Conservation (phyloP, 2,888 invertebrate genomes). For the Tryphoninae sp. region DNA sequence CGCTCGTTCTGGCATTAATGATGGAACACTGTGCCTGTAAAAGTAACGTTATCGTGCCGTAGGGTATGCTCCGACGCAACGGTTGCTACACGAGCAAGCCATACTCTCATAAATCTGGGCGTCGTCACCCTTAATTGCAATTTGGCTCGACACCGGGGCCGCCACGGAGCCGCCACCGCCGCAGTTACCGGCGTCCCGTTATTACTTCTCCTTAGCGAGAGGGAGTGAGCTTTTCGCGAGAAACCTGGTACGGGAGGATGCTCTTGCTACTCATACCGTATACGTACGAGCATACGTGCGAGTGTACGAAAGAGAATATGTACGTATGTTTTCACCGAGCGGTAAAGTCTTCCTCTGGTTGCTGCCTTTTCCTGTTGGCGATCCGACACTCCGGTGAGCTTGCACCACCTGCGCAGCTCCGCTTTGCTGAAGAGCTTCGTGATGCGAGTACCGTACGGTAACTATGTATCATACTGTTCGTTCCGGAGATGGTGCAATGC, state of each 20-base stretch:
- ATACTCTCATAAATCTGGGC: constrained; percentile 72
- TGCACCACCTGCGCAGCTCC: constrained; percentile 15
- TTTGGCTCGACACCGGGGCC: constrained; percentile 69
- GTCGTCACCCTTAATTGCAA: constrained; percentile 74
- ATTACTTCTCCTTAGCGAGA: constrained; percentile 66
- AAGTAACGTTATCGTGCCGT: constrained; percentile 34
- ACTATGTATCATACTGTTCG: constrained; percentile 14
- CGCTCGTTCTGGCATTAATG: constrained; percentile 13
- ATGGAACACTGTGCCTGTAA: constrained; percentile 25
- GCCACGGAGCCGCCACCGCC: constrained; percentile 54
- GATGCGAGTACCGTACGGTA: constrained; percentile 19
- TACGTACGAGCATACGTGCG: constrained; percentile 50
- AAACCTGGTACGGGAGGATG: constrained; percentile 47
- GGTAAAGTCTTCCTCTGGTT: constrained; percentile 33
- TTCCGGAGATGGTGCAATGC: constrained; percentile 9
- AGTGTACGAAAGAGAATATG: not conserved
- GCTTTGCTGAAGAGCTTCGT: constrained; percentile 22
- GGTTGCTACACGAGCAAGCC: constrained; percentile 54
- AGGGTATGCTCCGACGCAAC: constrained; percentile 26
- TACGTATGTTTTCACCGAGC: constrained; percentile 35
- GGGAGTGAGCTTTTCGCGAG: constrained; percentile 65
- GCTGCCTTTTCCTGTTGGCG: constrained; percentile 24
- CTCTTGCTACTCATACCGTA: constrained; percentile 25
- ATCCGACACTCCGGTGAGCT: constrained; percentile 45
- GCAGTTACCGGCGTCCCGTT: constrained; percentile 65